Conservation (phyloP, 2,797 vertebrate species). For the Poeciliopsis turneri region DNA sequence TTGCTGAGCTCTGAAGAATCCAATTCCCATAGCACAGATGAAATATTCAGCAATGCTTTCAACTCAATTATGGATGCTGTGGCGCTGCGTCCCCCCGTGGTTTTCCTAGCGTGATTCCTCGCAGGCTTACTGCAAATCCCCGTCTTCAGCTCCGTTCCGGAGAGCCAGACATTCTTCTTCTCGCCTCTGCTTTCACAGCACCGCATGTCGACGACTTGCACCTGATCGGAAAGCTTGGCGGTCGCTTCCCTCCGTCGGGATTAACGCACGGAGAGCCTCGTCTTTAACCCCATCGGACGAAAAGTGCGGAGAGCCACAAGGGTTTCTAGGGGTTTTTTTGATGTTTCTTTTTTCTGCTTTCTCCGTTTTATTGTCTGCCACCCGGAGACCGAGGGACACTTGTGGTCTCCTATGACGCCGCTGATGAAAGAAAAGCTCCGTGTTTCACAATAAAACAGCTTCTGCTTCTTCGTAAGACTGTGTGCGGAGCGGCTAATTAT, state of each 20-base stretch:
- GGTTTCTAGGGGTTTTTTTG: slow-evolving; percentile 48
- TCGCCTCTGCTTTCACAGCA: slow-evolving; percentile 47
- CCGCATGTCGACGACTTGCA: slow-evolving; percentile 38
- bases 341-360: slow-evolving; percentile 31
- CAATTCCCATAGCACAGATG: slow-evolving; percentile 63
- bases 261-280: slow-evolving; percentile 31
- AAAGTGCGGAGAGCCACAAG: slow-evolving; percentile 46
- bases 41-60: slow-evolving; percentile 71
- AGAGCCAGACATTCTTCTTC: slow-evolving; percentile 38
- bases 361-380: slow-evolving; percentile 35
- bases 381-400: slow-evolving; percentile 46
- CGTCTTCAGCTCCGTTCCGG: slow-evolving; percentile 37
- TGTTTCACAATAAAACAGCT: slow-evolving; percentile 50
- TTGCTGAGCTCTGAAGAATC: slow-evolving; percentile 53
- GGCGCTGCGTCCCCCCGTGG: slow-evolving; percentile 42
- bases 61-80: slow-evolving; percentile 62
- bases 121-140: slow-evolving; percentile 24
- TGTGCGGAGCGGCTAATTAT: slow-evolving; percentile 11
- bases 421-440: slow-evolving; percentile 48
- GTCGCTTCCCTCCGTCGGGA: slow-evolving; percentile 12
- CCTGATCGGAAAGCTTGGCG: slow-evolving; percentile 44
- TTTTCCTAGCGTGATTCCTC: slow-evolving; percentile 39
- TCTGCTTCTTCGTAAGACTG: slow-evolving; percentile 47
- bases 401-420: slow-evolving; percentile 43
- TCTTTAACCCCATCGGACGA: slow-evolving; percentile 66